phyloP scores from a whole-genome alignment of 2,113 vertebrate genomes.

The Pavo muticus region DNA sequence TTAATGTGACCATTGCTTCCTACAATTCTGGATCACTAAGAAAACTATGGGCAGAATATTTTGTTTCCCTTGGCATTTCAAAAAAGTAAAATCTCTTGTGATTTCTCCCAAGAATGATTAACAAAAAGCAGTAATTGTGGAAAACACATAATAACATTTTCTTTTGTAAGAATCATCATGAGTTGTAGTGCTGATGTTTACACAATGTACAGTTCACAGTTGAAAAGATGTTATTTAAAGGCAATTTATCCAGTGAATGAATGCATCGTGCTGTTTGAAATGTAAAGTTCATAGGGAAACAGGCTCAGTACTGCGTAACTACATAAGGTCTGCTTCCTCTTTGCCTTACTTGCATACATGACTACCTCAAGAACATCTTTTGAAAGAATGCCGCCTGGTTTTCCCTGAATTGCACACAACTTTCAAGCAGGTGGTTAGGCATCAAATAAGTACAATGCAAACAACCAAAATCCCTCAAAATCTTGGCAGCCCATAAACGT shows the following conservation, averaged over 20 bases:
- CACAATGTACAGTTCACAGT: neutral
- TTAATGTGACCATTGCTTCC: neutral
- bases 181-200: neutral
- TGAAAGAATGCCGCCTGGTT: neutral
- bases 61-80: neutral
- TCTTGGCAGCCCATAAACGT: neutral
- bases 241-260: neutral
- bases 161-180: neutral
- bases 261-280: neutral
- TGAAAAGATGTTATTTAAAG: neutral
- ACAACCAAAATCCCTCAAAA: neutral
- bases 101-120: neutral
- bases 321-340: neutral
- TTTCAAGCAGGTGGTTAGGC: neutral
- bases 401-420: neutral
- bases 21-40: neutral
- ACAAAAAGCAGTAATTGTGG: neutral
- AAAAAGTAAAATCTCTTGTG: neutral
- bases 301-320: neutral
- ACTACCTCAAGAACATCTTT: neutral
- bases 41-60: neutral
- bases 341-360: neutral
- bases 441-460: neutral
- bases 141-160: neutral
- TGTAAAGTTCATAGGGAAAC: neutral